A percentile compares a stretch with the other conserved stretches of the same genome.
phyloP scores from a whole-genome alignment of 2,888 invertebrate genomes.

The Octonoba sinensis region DNA sequence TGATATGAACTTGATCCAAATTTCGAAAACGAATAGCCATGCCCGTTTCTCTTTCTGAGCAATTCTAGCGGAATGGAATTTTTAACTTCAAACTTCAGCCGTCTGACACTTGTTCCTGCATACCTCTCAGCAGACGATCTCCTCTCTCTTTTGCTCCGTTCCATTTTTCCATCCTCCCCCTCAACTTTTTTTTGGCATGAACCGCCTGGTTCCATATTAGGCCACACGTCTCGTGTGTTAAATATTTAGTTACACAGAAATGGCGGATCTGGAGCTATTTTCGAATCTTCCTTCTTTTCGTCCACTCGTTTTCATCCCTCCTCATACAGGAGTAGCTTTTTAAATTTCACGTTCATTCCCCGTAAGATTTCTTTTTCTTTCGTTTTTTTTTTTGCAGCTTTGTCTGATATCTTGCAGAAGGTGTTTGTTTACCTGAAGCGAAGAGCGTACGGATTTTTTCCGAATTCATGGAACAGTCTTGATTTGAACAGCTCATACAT shows the following conservation, averaged over 20 bases:
- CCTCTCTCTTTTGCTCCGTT: neutral
- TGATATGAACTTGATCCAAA: too few relatives aligned
- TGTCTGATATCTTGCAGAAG: too few relatives aligned
- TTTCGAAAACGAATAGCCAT: neutral
- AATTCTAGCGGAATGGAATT: neutral
- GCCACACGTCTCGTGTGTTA: constrained; percentile 25
- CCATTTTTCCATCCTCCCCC: constrained; percentile 38
- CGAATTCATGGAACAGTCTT: too few relatives aligned
- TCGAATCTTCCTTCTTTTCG: constrained; percentile 2
- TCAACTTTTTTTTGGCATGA: constrained; percentile 20
- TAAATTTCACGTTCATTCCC: too few relatives aligned
- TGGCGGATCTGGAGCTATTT: constrained; percentile 20
- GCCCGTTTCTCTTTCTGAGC: neutral
- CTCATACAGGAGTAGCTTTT: neutral
- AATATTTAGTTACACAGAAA: constrained; percentile 54
- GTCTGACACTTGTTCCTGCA: constrained; percentile 55
- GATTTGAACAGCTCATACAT: too few relatives aligned
- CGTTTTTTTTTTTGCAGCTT: too few relatives aligned
- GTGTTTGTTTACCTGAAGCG: too few relatives aligned
- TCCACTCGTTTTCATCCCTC: neutral
- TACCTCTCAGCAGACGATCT: constrained; percentile 26
- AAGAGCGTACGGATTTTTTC: too few relatives aligned
- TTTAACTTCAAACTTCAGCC: neutral
- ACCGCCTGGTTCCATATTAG: constrained; percentile 55
- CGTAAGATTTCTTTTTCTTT: too few relatives aligned